Conservation (phyloP, 2,797 vertebrate species). For the Muscicapa comitata region DNA sequence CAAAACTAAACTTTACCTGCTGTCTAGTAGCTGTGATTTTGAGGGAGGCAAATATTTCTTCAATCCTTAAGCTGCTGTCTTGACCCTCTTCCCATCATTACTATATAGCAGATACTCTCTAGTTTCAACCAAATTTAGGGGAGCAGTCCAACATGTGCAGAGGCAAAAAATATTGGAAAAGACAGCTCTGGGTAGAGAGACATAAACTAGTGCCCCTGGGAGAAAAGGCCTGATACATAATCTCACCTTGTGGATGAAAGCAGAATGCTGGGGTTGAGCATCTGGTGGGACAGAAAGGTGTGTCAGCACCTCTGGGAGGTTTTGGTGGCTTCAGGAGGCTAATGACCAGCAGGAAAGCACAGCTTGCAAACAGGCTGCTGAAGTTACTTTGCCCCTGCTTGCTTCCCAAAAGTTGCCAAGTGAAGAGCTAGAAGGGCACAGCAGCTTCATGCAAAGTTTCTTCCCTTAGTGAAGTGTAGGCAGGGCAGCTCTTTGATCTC, state of each 20-base stretch:
- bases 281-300: not conserved
- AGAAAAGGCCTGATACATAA: not conserved
- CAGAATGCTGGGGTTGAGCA: not conserved
- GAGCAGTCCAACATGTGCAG: not conserved
- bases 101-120: not conserved
- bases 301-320: not conserved
- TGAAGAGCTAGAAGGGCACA: not conserved
- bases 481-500: not conserved
- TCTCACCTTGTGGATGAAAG: not conserved
- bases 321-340: not conserved
- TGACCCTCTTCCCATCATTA: not conserved
- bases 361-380: not conserved
- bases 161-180: not conserved
- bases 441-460: not conserved
- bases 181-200: not conserved
- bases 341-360: accelerated
- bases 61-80: not conserved
- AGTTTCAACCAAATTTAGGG: not conserved
- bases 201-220: not conserved
- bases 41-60: not conserved
- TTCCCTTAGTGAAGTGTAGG: accelerated
- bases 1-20: not conserved
- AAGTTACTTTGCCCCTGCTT: not conserved
- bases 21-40: not conserved
- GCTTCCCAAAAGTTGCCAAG: not conserved